Evolutionary conservation across 2,113 vertebrate genomes (phyloP).

Genomic region (Turdus rufiventris): DNA sequence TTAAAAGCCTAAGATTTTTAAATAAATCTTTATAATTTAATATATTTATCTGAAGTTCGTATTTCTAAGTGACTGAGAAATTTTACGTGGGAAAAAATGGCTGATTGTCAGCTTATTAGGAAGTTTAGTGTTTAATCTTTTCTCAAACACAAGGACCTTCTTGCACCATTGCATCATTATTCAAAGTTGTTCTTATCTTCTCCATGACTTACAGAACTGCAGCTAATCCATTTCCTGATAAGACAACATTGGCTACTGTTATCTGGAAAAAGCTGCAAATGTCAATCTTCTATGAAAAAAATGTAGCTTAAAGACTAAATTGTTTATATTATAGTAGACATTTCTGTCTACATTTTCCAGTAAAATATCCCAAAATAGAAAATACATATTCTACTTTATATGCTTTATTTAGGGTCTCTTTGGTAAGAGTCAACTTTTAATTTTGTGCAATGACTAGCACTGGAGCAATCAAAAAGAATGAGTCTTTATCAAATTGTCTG

Average conservation of each 20-base stretch:
- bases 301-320: neutral
- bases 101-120: neutral
- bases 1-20: neutral
- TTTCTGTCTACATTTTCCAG: neutral
- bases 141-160: neutral
- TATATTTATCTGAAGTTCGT: neutral
- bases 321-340: neutral
- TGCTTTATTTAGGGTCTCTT: neutral
- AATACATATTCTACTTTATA: neutral
- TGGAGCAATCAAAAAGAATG: neutral
- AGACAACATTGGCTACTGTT: neutral
- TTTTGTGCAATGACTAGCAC: neutral
- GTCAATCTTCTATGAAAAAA: neutral
- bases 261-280: conserved; percentile 29
- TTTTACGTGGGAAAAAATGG: neutral
- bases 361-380: neutral
- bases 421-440: neutral
- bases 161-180: neutral
- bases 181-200: conserved; percentile 26
- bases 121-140: neutral
- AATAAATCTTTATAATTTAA: neutral
- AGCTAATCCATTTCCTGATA: neutral
- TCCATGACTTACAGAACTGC: neutral
- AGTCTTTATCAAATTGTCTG: neutral
- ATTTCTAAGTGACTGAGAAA: neutral